Conservation (phyloP, 2,113 vertebrate genomes). For the Motacilla alba region DNA sequence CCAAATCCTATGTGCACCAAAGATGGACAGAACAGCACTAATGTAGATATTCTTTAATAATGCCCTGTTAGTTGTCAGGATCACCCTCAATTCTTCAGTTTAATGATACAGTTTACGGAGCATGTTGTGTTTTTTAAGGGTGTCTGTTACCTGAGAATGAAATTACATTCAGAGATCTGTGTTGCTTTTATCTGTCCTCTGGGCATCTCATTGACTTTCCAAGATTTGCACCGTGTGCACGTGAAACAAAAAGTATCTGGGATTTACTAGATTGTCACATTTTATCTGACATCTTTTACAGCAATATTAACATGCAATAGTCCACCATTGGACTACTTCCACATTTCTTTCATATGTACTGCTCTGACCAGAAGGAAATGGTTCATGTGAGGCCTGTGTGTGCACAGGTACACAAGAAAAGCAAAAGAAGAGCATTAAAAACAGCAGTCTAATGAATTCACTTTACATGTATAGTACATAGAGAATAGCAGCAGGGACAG, state of each 20-base stretch:
- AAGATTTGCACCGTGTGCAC: background rate
- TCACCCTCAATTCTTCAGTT: background rate
- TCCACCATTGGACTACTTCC: no score
- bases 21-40: background rate
- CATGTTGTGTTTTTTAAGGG: background rate
- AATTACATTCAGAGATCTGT: background rate
- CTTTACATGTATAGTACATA: background rate
- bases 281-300: accelerated
- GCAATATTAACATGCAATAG: background rate
- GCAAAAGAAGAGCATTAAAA: background rate
- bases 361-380: background rate
- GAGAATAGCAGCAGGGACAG: background rate
- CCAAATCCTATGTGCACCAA: accelerated
- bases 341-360: background rate
- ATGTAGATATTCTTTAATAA: background rate
- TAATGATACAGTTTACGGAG: background rate
- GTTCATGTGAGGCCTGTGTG: background rate
- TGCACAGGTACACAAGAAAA: background rate
- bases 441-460: background rate
- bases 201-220: background rate
- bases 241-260: background rate
- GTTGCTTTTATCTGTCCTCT: background rate
- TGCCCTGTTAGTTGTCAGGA: background rate
- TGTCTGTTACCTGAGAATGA: background rate
- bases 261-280: background rate